A percentile compares a stretch with the other conserved stretches of the same genome.
These are phyloP conservation scores for Netelia virgata DNA, from an alignment of 2,888 invertebrate genomes.

Conservation along the genomic window DNA sequence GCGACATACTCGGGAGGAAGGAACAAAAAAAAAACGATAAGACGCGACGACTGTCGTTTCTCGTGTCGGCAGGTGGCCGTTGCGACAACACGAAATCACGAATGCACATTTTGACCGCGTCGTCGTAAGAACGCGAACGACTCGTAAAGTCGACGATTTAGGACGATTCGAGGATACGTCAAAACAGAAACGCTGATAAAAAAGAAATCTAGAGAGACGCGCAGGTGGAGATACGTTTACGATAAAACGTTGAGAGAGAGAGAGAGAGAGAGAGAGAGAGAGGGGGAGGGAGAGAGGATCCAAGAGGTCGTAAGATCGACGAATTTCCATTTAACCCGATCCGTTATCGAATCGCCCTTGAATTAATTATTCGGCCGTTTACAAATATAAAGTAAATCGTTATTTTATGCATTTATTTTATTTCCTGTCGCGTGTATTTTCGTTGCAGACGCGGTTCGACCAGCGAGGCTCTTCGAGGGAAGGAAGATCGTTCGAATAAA, in stretches of 20 bases:
- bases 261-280: neutral
- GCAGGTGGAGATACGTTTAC: conserved; percentile 26
- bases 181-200: conserved; percentile 23
- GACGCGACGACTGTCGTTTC: neutral
- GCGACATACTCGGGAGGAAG: conserved; percentile 11
- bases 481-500: conserved; percentile 49
- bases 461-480: conserved; percentile 11
- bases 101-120: conserved; percentile 7
- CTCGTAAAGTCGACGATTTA: conserved; percentile 47
- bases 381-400: conserved; percentile 4
- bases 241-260: conserved; percentile 2
- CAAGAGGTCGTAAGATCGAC: neutral
- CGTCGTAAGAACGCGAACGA: neutral
- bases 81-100: conserved; percentile 2
- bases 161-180: conserved; percentile 11
- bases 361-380: neutral
- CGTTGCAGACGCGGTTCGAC: conserved; percentile 62
- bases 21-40: conserved; percentile 18
- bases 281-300: neutral
- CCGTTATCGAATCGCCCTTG: conserved; percentile 33
- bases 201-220: conserved; percentile 12
- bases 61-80: conserved; percentile 43
- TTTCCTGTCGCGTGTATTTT: conserved; percentile 40
- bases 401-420: conserved; percentile 17
- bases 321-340: conserved; percentile 42